These are phyloP conservation scores for Macropus fuliginosus DNA, from an alignment of 2,797 vertebrate species.

Conservation along the genomic window DNA sequence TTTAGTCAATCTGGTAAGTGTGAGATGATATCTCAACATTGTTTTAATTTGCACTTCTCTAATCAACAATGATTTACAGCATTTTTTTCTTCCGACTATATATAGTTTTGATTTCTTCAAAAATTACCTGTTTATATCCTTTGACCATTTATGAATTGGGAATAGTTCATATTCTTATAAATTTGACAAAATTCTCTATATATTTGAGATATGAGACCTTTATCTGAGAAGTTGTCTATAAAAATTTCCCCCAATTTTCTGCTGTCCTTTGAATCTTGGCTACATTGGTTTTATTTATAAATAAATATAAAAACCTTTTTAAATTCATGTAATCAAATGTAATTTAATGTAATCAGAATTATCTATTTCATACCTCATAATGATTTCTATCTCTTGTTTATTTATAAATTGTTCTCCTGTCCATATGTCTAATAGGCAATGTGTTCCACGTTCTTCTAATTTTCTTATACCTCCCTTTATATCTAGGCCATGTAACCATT, in stretches of 20 bases:
- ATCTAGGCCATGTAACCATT: not conserved
- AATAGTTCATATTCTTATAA: not conserved
- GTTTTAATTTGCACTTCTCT: not conserved
- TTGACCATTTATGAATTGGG: not conserved
- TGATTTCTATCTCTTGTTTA: not conserved
- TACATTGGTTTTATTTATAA: not conserved
- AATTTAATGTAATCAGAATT: not conserved
- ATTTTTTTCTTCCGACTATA: not conserved
- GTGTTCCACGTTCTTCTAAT: not conserved
- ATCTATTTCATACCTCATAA: not conserved
- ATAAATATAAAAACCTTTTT: too few species aligned
- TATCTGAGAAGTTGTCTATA: not conserved
- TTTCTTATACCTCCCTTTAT: not conserved
- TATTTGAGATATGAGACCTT: not conserved
- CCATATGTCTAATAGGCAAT: not conserved
- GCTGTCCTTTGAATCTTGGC: not conserved
- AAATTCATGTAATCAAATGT: too few species aligned
- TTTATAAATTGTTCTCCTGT: not conserved
- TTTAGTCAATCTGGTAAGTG: not conserved
- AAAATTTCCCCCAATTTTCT: not conserved
- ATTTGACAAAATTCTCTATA: not conserved
- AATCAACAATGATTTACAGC: not conserved
- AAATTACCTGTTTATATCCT: not conserved
- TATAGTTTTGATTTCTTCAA: not conserved
- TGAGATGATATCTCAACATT: not conserved